phyloP scores from a whole-genome alignment of 2,888 invertebrate genomes.

The Acanthoscelides obtectus region DNA sequence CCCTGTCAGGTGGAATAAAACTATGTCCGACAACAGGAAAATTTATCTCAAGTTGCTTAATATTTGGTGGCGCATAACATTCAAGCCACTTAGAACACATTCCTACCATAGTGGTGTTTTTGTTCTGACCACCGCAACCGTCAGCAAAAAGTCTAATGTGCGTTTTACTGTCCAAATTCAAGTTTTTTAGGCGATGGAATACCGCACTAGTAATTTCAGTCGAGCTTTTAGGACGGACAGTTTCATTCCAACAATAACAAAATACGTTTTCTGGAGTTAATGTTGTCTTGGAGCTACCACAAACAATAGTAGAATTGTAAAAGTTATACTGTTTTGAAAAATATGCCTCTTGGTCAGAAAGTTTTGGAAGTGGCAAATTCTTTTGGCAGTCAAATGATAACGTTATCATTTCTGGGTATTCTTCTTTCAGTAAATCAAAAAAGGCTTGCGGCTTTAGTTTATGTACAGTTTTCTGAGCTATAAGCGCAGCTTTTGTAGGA shows the following conservation, averaged over 20 bases:
- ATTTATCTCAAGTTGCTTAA: conserved; percentile 12
- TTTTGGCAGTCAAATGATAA: conserved; percentile 21
- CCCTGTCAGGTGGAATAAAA: conserved; percentile 14
- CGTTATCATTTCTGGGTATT: conserved; percentile 5
- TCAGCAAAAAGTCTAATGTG: conserved; percentile 12
- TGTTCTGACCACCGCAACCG: conserved; percentile 16
- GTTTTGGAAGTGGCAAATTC: conserved; percentile 13
- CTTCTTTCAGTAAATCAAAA: neutral
- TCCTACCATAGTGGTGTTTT: conserved; percentile 15
- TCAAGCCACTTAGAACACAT: conserved; percentile 6
- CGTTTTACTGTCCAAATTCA: conserved; percentile 3
- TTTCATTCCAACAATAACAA: conserved; percentile 11
- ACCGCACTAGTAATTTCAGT: conserved; percentile 12
- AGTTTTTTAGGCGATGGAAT: conserved; percentile 10
- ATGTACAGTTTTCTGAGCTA: neutral
- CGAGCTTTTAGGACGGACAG: conserved; percentile 8
- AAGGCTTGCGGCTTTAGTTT: neutral
- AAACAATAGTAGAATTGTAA: conserved; percentile 16
- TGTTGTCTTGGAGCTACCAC: conserved; percentile 7
- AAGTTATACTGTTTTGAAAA: conserved; percentile 13
- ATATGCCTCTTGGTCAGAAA: conserved; percentile 14
- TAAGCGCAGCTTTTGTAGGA: neutral
- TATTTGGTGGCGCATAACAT: conserved; percentile 1
- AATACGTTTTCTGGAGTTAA: conserved; percentile 8
- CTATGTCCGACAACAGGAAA: conserved; percentile 18